phyloP scores from a whole-genome alignment of 2,113 vertebrate species.

The Dasyornis broadbenti region DNA sequence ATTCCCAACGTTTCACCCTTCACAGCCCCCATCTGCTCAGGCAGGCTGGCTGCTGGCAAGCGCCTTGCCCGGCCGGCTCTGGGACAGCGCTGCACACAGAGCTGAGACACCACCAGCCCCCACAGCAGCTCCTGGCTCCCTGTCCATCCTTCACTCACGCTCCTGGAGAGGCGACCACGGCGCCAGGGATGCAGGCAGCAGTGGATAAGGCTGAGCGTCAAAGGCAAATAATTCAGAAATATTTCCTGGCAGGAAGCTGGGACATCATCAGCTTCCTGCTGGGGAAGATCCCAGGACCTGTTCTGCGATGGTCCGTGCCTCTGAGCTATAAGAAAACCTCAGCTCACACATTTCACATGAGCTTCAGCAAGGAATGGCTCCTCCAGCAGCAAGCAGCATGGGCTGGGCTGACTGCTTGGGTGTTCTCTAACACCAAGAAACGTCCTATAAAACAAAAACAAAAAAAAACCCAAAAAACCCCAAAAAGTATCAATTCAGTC shows the following conservation, averaged over 20 bases:
- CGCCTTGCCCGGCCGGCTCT: background rate
- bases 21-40: background rate
- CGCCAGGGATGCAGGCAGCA: background rate
- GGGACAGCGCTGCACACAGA: background rate
- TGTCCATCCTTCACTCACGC: accelerated
- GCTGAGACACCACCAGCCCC: background rate
- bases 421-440: background rate
- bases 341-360: accelerated
- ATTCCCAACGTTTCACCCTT: background rate
- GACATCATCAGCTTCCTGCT: background rate
- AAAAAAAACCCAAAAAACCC: background rate
- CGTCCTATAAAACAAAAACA: background rate
- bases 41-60: background rate
- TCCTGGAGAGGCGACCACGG: accelerated
- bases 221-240: background rate
- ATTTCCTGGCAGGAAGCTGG: background rate
- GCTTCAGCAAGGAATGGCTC: background rate
- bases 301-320: background rate
- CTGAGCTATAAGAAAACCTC: background rate
- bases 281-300: background rate
- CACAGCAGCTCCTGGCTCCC: background rate
- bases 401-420: accelerated
- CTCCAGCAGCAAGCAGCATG: background rate
- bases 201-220: background rate
- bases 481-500: background rate